These are phyloP conservation scores for Drosophila anceps DNA, from an alignment of 2,888 invertebrate species.

Conservation along the genomic window DNA sequence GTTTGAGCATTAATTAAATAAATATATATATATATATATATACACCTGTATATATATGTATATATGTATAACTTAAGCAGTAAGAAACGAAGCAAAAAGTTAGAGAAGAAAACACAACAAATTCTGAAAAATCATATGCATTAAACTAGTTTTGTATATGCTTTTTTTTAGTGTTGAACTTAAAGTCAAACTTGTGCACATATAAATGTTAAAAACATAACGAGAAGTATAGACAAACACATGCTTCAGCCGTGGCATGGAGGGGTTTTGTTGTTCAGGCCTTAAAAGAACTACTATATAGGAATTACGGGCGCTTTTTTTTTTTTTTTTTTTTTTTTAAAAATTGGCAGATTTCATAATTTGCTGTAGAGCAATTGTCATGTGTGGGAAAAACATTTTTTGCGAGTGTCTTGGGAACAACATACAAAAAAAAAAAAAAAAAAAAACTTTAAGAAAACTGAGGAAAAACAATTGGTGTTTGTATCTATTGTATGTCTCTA, in stretches of 20 bases:
- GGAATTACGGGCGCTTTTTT: constrained; percentile 50
- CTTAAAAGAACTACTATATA: constrained; percentile 33
- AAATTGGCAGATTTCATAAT: constrained; percentile 15
- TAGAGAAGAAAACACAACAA: constrained; percentile 13
- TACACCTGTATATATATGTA: too few relatives aligned
- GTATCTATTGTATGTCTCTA: constrained; percentile 54
- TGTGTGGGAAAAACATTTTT: constrained; percentile 30
- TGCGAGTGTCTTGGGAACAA: constrained; percentile 74
- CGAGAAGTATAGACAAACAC: constrained; percentile 29
- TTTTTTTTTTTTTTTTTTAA: constrained; percentile 44
- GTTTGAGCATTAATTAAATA: constrained; percentile 59
- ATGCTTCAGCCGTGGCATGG: constrained; percentile 18
- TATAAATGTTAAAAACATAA: constrained; percentile 77
- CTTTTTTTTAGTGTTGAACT: constrained; percentile 77
- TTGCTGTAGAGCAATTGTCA: constrained; percentile 23
- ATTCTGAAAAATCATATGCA: constrained; percentile 51
- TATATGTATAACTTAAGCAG: constrained; percentile 22
- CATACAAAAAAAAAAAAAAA: constrained; percentile 34
- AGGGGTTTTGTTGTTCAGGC: constrained; percentile 19
- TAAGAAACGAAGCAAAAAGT: constrained; percentile 30
- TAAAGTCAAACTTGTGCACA: constrained; percentile 80
- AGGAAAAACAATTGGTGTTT: constrained; percentile 56
- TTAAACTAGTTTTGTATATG: constrained; percentile 76
- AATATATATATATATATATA: constrained; percentile 7
- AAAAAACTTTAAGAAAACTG: constrained; percentile 10